Evolutionary conservation across 2,113 vertebrate genomes (phyloP).

Genomic region (Amazona vittata): DNA sequence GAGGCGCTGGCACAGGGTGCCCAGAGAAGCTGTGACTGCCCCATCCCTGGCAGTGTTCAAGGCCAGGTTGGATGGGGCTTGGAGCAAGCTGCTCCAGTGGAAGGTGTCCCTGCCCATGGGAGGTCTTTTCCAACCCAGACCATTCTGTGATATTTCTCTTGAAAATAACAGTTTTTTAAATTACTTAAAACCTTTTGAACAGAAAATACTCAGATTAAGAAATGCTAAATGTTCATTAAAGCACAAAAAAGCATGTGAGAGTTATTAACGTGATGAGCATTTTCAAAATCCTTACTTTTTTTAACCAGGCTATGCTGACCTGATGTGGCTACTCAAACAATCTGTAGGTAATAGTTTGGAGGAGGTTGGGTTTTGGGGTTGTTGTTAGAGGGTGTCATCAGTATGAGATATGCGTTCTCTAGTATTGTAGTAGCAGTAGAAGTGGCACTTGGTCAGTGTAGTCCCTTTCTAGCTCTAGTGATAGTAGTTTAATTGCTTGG

Average conservation of each 20-base stretch:
- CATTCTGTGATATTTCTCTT: neutral
- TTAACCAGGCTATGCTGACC: neutral
- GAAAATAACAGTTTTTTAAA: neutral
- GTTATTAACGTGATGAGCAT: neutral
- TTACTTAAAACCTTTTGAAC: neutral
- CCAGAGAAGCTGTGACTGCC: neutral
- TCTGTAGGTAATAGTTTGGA: neutral
- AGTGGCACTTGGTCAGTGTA: neutral
- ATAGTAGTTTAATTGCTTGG: neutral
- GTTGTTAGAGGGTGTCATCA: neutral
- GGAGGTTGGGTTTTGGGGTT: neutral
- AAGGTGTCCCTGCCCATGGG: neutral
- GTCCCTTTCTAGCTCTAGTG: neutral
- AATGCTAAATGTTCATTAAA: neutral
- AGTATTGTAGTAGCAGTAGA: neutral
- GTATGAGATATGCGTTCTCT: rapidly evolving
- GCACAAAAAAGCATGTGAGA: rapidly evolving
- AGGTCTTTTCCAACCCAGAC: neutral
- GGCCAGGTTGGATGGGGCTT: neutral
- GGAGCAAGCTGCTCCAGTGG: neutral
- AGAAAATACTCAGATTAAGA: neutral
- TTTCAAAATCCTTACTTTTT: neutral
- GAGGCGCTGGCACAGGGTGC: neutral
- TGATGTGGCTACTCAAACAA: rapidly evolving
- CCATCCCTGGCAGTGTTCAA: neutral